Conservation (phyloP, 2,113 vertebrate species). For the Dipodomys merriami region DNA sequence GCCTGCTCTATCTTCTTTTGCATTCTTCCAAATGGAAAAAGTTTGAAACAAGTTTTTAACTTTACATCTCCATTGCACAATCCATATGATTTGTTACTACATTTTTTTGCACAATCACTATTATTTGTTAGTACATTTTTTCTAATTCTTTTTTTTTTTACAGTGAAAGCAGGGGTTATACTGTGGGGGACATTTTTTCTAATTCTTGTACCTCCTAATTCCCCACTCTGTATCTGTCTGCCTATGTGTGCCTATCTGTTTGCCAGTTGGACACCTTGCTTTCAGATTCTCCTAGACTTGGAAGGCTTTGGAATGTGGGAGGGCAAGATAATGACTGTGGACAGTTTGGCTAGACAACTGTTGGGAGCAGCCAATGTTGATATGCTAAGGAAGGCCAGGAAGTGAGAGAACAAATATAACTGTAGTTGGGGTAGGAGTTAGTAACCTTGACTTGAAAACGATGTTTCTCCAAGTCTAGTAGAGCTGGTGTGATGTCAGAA, state of each 20-base stretch:
- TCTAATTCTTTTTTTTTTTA: no score
- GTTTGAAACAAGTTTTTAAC: conserved; percentile 35
- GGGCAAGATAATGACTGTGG: conserved; percentile 29
- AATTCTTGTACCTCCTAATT: not conserved
- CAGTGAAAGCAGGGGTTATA: no score
- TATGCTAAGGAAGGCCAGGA: not conserved
- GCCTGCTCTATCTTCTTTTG: conserved; percentile 4
- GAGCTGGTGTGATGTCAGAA: not conserved
- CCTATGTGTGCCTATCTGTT: conserved; percentile 3
- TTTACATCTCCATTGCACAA: not conserved
- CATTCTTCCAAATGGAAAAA: not conserved
- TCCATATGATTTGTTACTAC: not conserved
- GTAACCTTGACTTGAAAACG: conserved; percentile 43
- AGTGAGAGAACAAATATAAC: conserved; percentile 5
- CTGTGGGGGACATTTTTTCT: not conserved
- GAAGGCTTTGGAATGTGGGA: conserved; percentile 51
- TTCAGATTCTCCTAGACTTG: conserved; percentile 41
- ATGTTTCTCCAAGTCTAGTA: conserved; percentile 33
- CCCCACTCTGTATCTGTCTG: conserved; percentile 3
- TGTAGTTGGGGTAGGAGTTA: not conserved
- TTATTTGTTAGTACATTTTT: no score
- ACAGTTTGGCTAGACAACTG: not conserved
- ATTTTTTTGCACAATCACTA: not conserved
- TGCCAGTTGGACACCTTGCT: conserved; percentile 46
- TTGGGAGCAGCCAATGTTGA: not conserved